These are phyloP conservation scores for Homarus americanus DNA, from an alignment of 1,140 invertebrate species.

Conservation along the genomic window DNA sequence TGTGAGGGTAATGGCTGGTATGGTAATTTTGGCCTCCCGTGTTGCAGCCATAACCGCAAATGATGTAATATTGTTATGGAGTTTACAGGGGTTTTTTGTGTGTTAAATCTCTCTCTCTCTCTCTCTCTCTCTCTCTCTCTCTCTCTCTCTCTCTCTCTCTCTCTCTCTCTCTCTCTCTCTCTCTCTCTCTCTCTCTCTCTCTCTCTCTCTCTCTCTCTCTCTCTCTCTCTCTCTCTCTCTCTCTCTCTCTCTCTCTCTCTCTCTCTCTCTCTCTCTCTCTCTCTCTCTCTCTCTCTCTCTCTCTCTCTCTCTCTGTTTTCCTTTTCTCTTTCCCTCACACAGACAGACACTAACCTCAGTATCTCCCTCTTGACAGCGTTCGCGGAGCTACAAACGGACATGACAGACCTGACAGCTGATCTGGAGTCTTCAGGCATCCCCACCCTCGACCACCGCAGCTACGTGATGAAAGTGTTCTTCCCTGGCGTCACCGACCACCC, in stretches of 20 bases:
- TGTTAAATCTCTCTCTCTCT: neutral
- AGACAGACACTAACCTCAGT: slow-evolving; percentile 36
- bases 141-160: neutral
- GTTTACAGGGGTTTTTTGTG: neutral
- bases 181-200: neutral
- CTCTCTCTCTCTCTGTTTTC: neutral
- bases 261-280: neutral
- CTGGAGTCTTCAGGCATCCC: slow-evolving; percentile 96
- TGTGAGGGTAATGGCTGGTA: neutral
- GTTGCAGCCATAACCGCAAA: neutral
- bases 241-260: neutral
- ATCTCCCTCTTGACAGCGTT: slow-evolving; percentile 84
- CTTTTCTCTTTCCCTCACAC: neutral
- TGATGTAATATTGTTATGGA: slow-evolving; percentile 1
- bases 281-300: slow-evolving; percentile 36
- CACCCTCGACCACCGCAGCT: slow-evolving; percentile 95
- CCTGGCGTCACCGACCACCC: slow-evolving; percentile 95
- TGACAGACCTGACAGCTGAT: slow-evolving; percentile 98
- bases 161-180: neutral
- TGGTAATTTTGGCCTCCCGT: neutral
- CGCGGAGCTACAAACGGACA: slow-evolving; percentile 99
- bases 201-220: neutral
- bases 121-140: neutral
- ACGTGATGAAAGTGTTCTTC: slow-evolving; percentile 99
- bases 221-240: neutral